A percentile compares a stretch with the other conserved stretches of the same genome.
phyloP scores from a whole-genome alignment of 2,888 invertebrate species.

The Lysandra bellargus region DNA sequence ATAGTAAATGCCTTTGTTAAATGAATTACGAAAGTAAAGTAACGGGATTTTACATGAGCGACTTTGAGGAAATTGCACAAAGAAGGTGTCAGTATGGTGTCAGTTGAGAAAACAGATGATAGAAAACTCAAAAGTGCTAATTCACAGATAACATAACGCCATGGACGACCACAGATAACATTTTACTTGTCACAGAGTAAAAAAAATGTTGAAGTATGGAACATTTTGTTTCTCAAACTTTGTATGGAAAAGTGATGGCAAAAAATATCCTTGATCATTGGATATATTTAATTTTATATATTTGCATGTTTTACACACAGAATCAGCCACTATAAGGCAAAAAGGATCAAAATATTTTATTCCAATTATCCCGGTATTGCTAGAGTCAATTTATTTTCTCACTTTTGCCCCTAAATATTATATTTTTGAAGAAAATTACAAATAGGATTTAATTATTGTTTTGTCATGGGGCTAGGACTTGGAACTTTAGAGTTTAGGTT shows the following conservation, averaged over 20 bases:
- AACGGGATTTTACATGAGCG: constrained; percentile 75
- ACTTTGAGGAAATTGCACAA: constrained; percentile 66
- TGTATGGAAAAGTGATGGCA: neutral
- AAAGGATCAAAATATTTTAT: no score
- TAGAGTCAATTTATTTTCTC: no score
- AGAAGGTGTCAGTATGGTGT: constrained; percentile 69
- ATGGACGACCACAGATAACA: neutral
- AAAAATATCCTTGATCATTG: no score
- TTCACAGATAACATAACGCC: constrained; percentile 29
- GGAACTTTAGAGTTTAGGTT: no score
- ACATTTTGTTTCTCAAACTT: neutral
- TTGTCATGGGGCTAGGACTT: no score
- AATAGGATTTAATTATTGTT: no score
- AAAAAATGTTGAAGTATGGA: neutral
- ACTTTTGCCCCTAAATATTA: no score
- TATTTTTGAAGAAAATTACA: no score
- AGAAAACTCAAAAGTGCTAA: constrained; percentile 26
- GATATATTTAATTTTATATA: no score
- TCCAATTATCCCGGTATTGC: no score
- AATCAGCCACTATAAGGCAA: no score
- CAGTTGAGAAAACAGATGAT: constrained; percentile 46
- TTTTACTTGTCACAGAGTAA: neutral
- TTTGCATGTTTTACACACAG: no score
- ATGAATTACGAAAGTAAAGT: constrained; percentile 74
- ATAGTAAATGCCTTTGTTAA: constrained; percentile 69